phyloP scores from a whole-genome alignment of 2,113 vertebrate genomes.

The Halichoeres trimaculatus region DNA sequence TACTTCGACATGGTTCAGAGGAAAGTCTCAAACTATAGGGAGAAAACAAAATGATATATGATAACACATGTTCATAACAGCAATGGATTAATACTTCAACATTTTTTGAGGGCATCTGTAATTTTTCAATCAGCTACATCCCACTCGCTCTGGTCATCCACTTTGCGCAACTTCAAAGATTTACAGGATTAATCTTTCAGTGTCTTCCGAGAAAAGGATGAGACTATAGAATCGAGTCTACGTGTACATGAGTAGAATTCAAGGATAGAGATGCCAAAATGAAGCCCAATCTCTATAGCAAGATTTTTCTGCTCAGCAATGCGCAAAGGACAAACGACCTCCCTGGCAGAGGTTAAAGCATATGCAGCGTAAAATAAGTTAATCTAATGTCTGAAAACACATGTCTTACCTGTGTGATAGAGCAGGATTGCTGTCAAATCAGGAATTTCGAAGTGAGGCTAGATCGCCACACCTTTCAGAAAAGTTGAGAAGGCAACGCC shows the following conservation, averaged over 20 bases:
- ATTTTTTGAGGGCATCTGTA: neutral
- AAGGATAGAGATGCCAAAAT: neutral
- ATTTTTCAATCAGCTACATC: too few relatives aligned
- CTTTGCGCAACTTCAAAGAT: neutral
- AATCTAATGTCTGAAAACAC: neutral
- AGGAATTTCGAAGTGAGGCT: slow-evolving; percentile 5
- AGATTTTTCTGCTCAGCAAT: neutral
- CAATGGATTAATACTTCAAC: neutral
- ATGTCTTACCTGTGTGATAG: slow-evolving; percentile 44
- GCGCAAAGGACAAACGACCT: too few relatives aligned
- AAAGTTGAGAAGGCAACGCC: slow-evolving; percentile 41
- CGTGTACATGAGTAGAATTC: neutral
- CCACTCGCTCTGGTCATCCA: neutral
- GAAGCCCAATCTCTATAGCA: too few relatives aligned
- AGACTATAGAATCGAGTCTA: neutral
- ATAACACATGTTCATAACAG: neutral
- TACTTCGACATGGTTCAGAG: slow-evolving; percentile 52
- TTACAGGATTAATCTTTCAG: neutral
- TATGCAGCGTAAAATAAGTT: neutral
- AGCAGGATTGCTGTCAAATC: neutral
- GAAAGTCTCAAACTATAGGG: slow-evolving; percentile 9
- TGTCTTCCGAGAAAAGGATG: too few relatives aligned
- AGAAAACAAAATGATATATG: accelerated
- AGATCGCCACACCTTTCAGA: slow-evolving; percentile 57
- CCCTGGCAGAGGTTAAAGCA: neutral